These are phyloP conservation scores for Lobophora halterata DNA, from an alignment of 2,888 invertebrate species.

Conservation along the genomic window DNA sequence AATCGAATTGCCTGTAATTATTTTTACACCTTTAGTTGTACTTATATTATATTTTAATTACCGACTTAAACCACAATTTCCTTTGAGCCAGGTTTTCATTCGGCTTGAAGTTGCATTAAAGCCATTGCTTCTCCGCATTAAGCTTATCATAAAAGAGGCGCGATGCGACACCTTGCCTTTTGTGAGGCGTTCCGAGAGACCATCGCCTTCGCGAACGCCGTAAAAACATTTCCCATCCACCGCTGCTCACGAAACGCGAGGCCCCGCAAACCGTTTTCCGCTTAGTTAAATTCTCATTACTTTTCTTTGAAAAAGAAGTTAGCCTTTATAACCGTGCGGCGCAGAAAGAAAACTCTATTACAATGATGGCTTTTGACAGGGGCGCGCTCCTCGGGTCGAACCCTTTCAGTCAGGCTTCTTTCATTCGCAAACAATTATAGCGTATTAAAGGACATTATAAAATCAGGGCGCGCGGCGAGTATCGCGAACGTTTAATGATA, in stretches of 20 bases:
- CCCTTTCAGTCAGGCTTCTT: slow-evolving; percentile 55
- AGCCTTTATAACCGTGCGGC: slow-evolving; percentile 65
- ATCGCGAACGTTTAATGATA: slow-evolving; percentile 71
- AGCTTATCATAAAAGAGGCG: slow-evolving; percentile 58
- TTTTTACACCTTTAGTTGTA: slow-evolving; percentile 43
- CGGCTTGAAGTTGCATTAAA: slow-evolving; percentile 59
- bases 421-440: slow-evolving; percentile 67
- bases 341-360: slow-evolving; percentile 70
- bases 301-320: slow-evolving; percentile 72
- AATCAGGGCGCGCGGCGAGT: slow-evolving; percentile 49
- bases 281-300: slow-evolving; percentile 77
- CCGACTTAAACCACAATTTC: slow-evolving; percentile 50
- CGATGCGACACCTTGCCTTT: slow-evolving; percentile 50
- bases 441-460: slow-evolving; percentile 57
- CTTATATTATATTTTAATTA: slow-evolving; percentile 60
- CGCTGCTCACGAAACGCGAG: slow-evolving; percentile 51
- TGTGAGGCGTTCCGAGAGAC: slow-evolving; percentile 53
- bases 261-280: slow-evolving; percentile 65
- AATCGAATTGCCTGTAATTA: slow-evolving; percentile 29
- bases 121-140: slow-evolving; percentile 57
- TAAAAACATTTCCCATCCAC: slow-evolving; percentile 52
- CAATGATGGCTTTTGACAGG: slow-evolving; percentile 67
- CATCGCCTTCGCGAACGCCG: slow-evolving; percentile 54
- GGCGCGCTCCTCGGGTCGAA: slow-evolving; percentile 46
- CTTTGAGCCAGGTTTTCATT: slow-evolving; percentile 44